These are phyloP conservation scores for Ornithoptera priamus DNA, from an alignment of 2,888 invertebrate species.

Conservation along the genomic window DNA sequence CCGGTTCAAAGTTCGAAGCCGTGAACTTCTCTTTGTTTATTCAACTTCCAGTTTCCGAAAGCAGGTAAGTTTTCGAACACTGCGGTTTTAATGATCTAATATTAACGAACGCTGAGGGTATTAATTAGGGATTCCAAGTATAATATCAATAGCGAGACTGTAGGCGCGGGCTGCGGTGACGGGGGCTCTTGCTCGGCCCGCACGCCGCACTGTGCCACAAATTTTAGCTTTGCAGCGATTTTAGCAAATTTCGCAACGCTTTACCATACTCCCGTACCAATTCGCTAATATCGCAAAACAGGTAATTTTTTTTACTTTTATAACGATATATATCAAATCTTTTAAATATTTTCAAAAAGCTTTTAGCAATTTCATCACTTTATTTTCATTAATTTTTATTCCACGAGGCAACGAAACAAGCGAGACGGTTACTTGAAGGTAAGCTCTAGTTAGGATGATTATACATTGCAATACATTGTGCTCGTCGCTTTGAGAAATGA, in stretches of 20 bases:
- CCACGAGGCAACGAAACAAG: no score
- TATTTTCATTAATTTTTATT: no score
- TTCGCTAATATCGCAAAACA: not conserved
- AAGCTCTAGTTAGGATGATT: no score
- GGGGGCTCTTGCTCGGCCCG: conserved; percentile 14
- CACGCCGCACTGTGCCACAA: conserved; percentile 6
- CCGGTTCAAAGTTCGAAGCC: conserved; percentile 64
- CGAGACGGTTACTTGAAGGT: no score
- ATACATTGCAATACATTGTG: no score
- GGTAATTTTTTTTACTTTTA: not conserved
- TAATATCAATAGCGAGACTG: conserved; percentile 66
- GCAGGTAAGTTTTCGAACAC: conserved; percentile 78
- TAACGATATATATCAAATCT: not conserved
- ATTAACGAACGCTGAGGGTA: conserved; percentile 75
- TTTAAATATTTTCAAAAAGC: no score
- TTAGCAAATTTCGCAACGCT: conserved; percentile 20
- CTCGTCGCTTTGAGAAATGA: no score
- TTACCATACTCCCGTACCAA: not conserved
- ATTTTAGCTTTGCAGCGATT: conserved; percentile 18
- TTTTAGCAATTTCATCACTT: no score
- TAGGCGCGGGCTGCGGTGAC: conserved; percentile 29
- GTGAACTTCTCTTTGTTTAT: conserved; percentile 76
- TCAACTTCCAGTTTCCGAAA: conserved; percentile 68
- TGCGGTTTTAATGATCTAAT: conserved; percentile 80
- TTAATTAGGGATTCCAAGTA: conserved; percentile 75